Conservation (phyloP, 2,797 vertebrate species). For the Holocentrus rufus region DNA sequence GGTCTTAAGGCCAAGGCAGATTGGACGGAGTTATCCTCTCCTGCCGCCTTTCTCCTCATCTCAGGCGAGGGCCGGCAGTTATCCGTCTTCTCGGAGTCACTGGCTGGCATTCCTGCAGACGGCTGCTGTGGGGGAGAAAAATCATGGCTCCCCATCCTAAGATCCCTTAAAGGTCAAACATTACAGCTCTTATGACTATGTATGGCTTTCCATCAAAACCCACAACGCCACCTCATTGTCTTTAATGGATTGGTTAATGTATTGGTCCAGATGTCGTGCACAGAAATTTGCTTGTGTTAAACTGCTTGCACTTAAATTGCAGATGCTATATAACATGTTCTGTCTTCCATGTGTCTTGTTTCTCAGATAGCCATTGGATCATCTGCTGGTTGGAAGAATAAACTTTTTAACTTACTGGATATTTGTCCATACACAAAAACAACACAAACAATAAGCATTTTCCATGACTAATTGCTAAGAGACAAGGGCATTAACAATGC, state of each 20-base stretch:
- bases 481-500: too few species aligned
- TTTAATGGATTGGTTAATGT: slow-evolving; percentile 28
- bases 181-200: slow-evolving; percentile 42
- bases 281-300: background rate
- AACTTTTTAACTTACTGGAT: too few species aligned
- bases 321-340: background rate
- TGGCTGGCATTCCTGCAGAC: slow-evolving; percentile 55
- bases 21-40: slow-evolving; percentile 49
- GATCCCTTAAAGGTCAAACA: slow-evolving; percentile 68
- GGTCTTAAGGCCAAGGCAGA: slow-evolving; percentile 62
- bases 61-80: slow-evolving; percentile 48
- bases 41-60: slow-evolving; percentile 57
- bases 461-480: too few species aligned
- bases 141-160: slow-evolving; percentile 39
- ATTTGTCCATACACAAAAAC: too few species aligned
- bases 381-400: background rate
- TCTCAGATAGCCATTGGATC: background rate
- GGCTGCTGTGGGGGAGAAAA: slow-evolving; percentile 45
- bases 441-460: too few species aligned
- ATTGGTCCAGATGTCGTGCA: slow-evolving; percentile 12
- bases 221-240: slow-evolving; percentile 8
- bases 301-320: background rate
- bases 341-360: slow-evolving; percentile 7
- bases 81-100: slow-evolving; percentile 64
- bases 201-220: slow-evolving; percentile 44